These are phyloP conservation scores for Conus canariensis DNA, from an alignment of 2,888 invertebrate genomes.

Conservation along the genomic window DNA sequence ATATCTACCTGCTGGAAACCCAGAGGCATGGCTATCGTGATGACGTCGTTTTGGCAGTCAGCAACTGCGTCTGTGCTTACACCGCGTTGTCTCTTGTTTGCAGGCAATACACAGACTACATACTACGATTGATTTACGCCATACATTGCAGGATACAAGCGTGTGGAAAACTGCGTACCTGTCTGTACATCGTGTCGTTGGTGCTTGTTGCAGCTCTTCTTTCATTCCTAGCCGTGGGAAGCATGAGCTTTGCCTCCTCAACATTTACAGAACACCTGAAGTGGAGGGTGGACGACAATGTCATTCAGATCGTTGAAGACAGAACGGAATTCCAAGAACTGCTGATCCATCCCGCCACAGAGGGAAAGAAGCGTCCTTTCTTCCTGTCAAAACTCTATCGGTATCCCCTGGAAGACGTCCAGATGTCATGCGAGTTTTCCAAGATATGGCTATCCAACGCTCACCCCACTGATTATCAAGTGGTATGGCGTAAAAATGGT, in stretches of 20 bases:
- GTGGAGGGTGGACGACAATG: background rate
- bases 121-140: background rate
- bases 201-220: background rate
- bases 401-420: slow-evolving; percentile 23
- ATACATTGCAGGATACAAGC: background rate
- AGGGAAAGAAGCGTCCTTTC: background rate
- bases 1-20: background rate
- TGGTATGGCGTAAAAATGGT: slow-evolving; percentile 19
- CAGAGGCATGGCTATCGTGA: background rate
- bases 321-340: background rate
- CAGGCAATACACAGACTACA: background rate
- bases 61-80: background rate
- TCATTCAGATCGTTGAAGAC: slow-evolving; percentile 1
- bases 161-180: background rate
- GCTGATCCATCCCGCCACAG: background rate
- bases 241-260: background rate
- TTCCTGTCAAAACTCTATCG: background rate
- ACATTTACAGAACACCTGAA: background rate
- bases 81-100: background rate
- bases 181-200: background rate
- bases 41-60: background rate
- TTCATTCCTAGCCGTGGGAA: background rate
- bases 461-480: background rate
- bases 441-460: background rate
- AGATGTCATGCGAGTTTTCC: background rate